These are phyloP conservation scores for Lota lota DNA, from an alignment of 2,113 vertebrate species.

Conservation along the genomic window DNA sequence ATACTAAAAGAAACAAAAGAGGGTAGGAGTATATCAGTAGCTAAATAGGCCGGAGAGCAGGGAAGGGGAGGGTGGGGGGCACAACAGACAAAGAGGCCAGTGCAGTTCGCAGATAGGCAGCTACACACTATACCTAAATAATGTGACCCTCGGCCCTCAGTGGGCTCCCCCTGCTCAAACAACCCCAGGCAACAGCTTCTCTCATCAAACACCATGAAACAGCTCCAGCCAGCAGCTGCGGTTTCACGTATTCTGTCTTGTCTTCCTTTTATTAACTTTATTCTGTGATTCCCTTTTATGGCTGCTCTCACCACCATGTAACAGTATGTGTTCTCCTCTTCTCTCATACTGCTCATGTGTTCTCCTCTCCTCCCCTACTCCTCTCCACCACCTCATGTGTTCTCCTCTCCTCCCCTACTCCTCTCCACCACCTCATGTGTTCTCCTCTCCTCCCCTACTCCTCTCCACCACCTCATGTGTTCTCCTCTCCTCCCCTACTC, in stretches of 20 bases:
- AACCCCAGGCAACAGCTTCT: slow-evolving; percentile 18
- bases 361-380: no score
- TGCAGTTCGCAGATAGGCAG: slow-evolving; percentile 40
- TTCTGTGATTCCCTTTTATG: no score
- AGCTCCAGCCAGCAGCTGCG: neutral
- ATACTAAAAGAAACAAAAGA: slow-evolving; percentile 40
- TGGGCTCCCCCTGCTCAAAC: slow-evolving; percentile 14
- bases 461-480: no score
- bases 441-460: neutral
- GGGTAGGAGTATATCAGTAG: slow-evolving; percentile 16
- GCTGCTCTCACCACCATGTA: no score
- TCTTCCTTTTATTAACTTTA: no score
- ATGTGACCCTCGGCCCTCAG: slow-evolving; percentile 36
- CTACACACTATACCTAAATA: slow-evolving; percentile 46
- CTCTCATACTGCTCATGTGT: no score
- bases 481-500: neutral
- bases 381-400: neutral
- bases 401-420: neutral
- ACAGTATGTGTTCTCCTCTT: no score
- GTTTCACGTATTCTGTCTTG: neutral
- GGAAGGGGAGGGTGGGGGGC: neutral
- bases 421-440: neutral
- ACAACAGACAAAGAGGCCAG: slow-evolving; percentile 42
- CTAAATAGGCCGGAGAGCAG: neutral
- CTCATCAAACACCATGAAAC: slow-evolving; percentile 34